These are phyloP conservation scores for Lepidurus couesii DNA, from an alignment of 1,140 invertebrate species.

Conservation along the genomic window DNA sequence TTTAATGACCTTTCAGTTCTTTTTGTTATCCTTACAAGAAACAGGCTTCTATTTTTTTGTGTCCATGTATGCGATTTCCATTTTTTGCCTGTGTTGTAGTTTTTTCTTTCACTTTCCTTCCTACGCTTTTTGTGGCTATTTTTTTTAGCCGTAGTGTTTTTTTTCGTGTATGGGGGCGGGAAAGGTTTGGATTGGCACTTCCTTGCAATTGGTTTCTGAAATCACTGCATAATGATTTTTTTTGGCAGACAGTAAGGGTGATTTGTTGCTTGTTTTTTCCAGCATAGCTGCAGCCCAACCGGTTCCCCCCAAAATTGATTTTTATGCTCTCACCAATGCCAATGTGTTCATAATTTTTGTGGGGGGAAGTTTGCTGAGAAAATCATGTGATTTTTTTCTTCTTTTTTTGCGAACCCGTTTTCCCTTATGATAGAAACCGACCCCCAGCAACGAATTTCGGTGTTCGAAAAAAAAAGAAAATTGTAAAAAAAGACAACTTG, in stretches of 20 bases:
- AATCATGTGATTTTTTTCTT: too few relatives aligned
- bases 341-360: conserved; percentile 8
- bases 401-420: neutral
- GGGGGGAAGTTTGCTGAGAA: too few relatives aligned
- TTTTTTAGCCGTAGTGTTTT: neutral
- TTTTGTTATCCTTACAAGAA: neutral
- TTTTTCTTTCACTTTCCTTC: neutral
- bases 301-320: conserved; percentile 3
- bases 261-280: too few relatives aligned
- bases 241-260: too few relatives aligned
- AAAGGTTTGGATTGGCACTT: conserved; percentile 18
- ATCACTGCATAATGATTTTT: neutral
- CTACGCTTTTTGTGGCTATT: conserved; percentile 19
- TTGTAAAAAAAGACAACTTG: neutral
- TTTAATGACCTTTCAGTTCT: neutral
- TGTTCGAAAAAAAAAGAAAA: neutral
- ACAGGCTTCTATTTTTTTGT: neutral
- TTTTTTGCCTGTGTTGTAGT: conserved; percentile 4
- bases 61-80: conserved; percentile 4
- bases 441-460: conserved; percentile 13
- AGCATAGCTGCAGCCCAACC: neutral
- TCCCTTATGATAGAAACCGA: neutral
- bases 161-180: neutral
- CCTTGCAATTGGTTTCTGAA: conserved; percentile 22
- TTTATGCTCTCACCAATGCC: conserved; percentile 1